Evolutionary conservation across 2,888 invertebrate genomes (phyloP).

Genomic region (Nymphalis polychloros): DNA sequence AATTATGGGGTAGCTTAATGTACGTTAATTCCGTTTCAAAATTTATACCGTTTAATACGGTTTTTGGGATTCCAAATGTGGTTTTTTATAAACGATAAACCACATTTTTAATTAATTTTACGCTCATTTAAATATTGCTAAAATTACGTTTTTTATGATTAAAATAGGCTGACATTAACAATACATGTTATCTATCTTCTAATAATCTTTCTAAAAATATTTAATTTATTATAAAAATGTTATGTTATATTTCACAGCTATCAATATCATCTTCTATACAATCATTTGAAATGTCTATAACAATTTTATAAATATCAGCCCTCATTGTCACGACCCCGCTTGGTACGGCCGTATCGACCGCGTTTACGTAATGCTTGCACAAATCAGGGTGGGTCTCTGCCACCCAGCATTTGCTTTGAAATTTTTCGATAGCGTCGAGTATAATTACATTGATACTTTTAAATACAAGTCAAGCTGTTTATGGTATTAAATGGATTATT

Average conservation of each 20-base stretch:
- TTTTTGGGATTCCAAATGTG: too few relatives aligned
- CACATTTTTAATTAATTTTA: too few relatives aligned
- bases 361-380: constrained; percentile 42
- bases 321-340: constrained; percentile 32
- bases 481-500: too few relatives aligned
- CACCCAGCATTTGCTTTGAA: constrained; percentile 29
- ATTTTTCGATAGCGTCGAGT: constrained; percentile 23
- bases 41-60: neutral
- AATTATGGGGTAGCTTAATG: neutral
- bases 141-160: too few relatives aligned
- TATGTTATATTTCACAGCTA: too few relatives aligned
- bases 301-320: constrained; percentile 19
- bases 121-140: too few relatives aligned
- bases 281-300: constrained; percentile 1
- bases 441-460: neutral
- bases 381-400: constrained; percentile 34
- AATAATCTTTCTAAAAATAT: too few relatives aligned
- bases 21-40: neutral
- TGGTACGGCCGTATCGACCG: constrained; percentile 41
- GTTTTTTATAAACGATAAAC: too few relatives aligned
- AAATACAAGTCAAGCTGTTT: neutral
- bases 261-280: too few relatives aligned
- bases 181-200: too few relatives aligned
- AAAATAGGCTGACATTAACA: too few relatives aligned
- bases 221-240: too few relatives aligned